A percentile compares a stretch with the other conserved stretches of the same genome.
phyloP scores from a whole-genome alignment of 2,113 vertebrate species.

The Syngnathus floridae region DNA sequence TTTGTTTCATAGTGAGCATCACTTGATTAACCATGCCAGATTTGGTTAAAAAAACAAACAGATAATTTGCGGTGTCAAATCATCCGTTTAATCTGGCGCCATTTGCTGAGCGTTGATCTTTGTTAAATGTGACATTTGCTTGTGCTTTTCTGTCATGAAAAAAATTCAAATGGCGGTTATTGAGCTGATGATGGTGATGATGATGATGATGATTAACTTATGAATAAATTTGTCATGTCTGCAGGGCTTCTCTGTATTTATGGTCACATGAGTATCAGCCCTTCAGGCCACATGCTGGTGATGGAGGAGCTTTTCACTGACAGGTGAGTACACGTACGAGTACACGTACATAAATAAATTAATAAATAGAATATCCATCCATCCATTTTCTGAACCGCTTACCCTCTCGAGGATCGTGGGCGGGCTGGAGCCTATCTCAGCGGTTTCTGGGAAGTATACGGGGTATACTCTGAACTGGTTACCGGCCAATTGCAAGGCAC shows the following conservation, averaged over 20 bases:
- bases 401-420: too few species aligned
- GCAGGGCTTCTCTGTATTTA: slow-evolving; percentile 69
- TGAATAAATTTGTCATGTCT: slow-evolving; percentile 22
- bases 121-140: not conserved
- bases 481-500: too few species aligned
- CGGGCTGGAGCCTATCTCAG: too few species aligned
- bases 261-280: slow-evolving; percentile 78
- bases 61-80: not conserved
- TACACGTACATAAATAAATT: too few species aligned
- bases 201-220: not conserved
- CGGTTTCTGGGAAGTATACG: too few species aligned
- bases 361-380: too few species aligned
- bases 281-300: slow-evolving; percentile 82
- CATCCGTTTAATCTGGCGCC: slow-evolving; percentile 9
- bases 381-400: too few species aligned
- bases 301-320: slow-evolving; percentile 93
- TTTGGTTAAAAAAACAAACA: not conserved
- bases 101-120: not conserved
- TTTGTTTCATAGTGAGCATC: not conserved
- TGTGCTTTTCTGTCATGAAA: too few species aligned
- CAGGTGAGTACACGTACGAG: slow-evolving; percentile 73
- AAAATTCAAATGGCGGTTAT: not conserved
- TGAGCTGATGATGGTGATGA: not conserved
- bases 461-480: too few species aligned
- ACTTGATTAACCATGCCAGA: not conserved